Percentiles rank a stretch among this genome's conserved stretches.
Conservation (phyloP, 2,888 invertebrate genomes). For the Hypena proboscidalis region DNA sequence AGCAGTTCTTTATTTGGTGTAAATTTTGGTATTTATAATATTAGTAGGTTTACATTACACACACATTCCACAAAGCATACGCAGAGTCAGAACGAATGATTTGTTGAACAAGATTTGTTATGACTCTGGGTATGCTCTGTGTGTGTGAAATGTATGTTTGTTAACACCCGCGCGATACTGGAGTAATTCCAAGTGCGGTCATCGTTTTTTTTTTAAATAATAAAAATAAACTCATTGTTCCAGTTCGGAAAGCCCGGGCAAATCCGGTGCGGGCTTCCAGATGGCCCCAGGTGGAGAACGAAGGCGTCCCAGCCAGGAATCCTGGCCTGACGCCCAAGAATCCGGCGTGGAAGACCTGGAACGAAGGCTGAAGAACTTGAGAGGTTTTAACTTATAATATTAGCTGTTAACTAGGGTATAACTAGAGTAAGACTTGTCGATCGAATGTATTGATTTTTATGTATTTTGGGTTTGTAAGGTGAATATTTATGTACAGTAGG, state of each 20-base stretch:
- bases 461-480: no score
- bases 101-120: no score
- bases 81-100: no score
- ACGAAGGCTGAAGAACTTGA: slow-evolving; percentile 59
- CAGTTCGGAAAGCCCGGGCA: slow-evolving; percentile 67
- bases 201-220: neutral
- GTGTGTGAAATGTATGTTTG: no score
- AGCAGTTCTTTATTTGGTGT: no score
- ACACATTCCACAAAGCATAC: no score
- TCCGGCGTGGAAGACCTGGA: slow-evolving; percentile 57
- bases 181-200: no score
- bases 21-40: no score
- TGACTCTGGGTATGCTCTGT: no score
- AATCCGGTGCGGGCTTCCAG: slow-evolving; percentile 59
- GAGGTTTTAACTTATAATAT: slow-evolving; percentile 67
- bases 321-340: slow-evolving; percentile 29
- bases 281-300: slow-evolving; percentile 77
- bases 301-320: slow-evolving; percentile 35
- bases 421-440: neutral
- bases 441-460: neutral
- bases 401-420: slow-evolving; percentile 10
- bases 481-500: no score
- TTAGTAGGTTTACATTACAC: no score
- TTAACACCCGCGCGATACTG: no score
- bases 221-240: neutral